These are phyloP conservation scores for Phocides pigmalion DNA, from an alignment of 1,140 invertebrate species.

Conservation along the genomic window DNA sequence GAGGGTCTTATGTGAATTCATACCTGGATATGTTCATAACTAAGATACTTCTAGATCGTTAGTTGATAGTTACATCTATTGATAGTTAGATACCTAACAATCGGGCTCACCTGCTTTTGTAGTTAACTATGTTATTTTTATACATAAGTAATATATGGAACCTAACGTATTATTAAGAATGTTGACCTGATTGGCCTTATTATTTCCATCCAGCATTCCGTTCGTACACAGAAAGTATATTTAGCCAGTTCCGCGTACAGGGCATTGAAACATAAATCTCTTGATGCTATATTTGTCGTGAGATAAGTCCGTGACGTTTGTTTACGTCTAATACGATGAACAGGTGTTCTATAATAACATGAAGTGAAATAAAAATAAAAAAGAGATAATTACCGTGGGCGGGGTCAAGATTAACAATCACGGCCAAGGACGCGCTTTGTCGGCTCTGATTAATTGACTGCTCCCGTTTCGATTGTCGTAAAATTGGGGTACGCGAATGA, in stretches of 20 bases:
- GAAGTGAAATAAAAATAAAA: constrained; percentile 47
- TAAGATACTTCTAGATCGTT: too few relatives aligned
- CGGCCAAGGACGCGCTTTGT: constrained; percentile 56
- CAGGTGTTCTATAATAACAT: constrained; percentile 21
- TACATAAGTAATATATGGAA: too few relatives aligned
- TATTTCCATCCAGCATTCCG: background rate
- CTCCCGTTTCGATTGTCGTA: constrained; percentile 45
- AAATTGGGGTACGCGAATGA: constrained; percentile 17
- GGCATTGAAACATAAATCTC: constrained; percentile 6
- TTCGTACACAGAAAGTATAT: background rate
- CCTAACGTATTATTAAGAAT: background rate
- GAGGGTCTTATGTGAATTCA: too few relatives aligned
- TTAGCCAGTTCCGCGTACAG: background rate
- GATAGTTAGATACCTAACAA: too few relatives aligned
- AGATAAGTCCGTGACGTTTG: constrained; percentile 21
- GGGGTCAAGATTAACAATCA: constrained; percentile 49
- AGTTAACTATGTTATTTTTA: too few relatives aligned
- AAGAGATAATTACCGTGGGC: constrained; percentile 48
- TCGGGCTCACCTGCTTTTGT: too few relatives aligned
- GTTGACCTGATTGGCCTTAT: background rate
- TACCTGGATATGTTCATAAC: too few relatives aligned
- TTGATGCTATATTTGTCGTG: constrained; percentile 5
- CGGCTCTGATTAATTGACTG: constrained; percentile 52
- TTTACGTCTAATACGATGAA: constrained; percentile 26
- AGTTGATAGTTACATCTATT: too few relatives aligned